phyloP scores from a whole-genome alignment of 2,888 invertebrate genomes.

The Ischnus inquisitorius region DNA sequence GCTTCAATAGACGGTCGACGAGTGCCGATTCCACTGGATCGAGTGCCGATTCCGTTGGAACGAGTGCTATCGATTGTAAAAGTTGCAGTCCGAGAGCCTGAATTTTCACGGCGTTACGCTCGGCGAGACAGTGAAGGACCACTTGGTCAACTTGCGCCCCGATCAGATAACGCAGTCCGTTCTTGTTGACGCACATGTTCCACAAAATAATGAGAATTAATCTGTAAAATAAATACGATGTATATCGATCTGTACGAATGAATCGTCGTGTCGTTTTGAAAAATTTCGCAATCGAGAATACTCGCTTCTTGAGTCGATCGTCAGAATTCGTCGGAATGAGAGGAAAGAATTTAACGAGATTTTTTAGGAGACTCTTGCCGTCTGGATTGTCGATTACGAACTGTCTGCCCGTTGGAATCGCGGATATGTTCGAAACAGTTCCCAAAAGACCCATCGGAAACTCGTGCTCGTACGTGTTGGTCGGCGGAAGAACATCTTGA shows the following conservation, averaged over 20 bases:
- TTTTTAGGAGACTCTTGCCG: constrained; percentile 81
- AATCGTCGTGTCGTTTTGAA: neutral
- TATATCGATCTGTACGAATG: constrained; percentile 9
- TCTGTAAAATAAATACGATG: constrained; percentile 73
- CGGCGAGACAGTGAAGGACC: constrained; percentile 73
- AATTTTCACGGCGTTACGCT: constrained; percentile 72
- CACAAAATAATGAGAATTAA: constrained; percentile 83
- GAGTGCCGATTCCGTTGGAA: constrained; percentile 74
- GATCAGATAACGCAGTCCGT: constrained; percentile 78
- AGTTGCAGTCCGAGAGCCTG: constrained; percentile 75
- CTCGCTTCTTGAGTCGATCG: constrained; percentile 80
- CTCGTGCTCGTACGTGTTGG: constrained; percentile 81
- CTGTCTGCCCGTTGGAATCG: constrained; percentile 82
- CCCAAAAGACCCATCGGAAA: constrained; percentile 83
- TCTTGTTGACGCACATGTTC: constrained; percentile 83
- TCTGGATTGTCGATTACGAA: constrained; percentile 81
- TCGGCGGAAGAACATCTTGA: constrained; percentile 77
- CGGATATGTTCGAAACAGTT: constrained; percentile 83
- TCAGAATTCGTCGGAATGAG: constrained; percentile 79
- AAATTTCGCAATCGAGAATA: neutral
- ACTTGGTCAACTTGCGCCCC: constrained; percentile 74
- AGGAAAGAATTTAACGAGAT: constrained; percentile 79
- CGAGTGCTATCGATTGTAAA: constrained; percentile 77
- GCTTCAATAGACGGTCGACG: constrained; percentile 51
- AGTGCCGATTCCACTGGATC: constrained; percentile 70